phyloP scores from a whole-genome alignment of 2,888 invertebrate species.

The Cosmia pyralina region DNA sequence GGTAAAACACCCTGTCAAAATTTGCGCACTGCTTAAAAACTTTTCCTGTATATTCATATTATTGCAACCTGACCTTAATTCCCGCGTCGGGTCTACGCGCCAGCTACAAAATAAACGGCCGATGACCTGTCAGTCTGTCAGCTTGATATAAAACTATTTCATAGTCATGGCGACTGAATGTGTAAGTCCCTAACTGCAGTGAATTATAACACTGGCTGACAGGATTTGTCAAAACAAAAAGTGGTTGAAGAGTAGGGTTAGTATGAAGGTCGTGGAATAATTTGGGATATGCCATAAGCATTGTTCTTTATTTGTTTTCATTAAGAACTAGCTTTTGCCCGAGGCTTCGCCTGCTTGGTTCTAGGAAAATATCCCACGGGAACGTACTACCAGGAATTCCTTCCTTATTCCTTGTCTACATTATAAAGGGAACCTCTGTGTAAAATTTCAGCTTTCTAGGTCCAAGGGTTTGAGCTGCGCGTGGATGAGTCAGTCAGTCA shows the following conservation, averaged over 20 bases:
- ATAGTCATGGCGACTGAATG: conserved; percentile 63
- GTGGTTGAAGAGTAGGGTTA: conserved; percentile 42
- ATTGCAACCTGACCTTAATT: conserved; percentile 33
- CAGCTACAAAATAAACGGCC: conserved; percentile 33
- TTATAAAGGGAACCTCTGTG: too few species aligned
- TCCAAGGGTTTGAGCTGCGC: too few species aligned
- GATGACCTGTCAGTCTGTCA: conserved; percentile 48
- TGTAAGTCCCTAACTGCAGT: conserved; percentile 42
- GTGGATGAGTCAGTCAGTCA: too few species aligned
- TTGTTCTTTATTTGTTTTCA: neutral
- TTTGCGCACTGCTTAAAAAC: too few species aligned
- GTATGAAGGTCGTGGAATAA: neutral
- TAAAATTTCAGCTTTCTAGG: too few species aligned
- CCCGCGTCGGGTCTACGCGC: neutral
- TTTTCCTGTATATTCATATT: neutral
- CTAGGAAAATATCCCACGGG: too few species aligned
- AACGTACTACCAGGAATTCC: too few species aligned
- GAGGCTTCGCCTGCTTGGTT: too few species aligned
- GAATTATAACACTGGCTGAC: conserved; percentile 51
- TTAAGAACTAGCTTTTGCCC: too few species aligned
- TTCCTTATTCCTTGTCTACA: too few species aligned
- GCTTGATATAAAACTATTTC: conserved; percentile 58
- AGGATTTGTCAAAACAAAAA: conserved; percentile 63
- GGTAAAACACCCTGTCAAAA: too few species aligned
- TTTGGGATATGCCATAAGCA: neutral